Percentiles rank a stretch among this genome's conserved stretches.
phyloP scores from a whole-genome alignment of 2,797 vertebrate genomes.

The Chelmon rostratus region DNA sequence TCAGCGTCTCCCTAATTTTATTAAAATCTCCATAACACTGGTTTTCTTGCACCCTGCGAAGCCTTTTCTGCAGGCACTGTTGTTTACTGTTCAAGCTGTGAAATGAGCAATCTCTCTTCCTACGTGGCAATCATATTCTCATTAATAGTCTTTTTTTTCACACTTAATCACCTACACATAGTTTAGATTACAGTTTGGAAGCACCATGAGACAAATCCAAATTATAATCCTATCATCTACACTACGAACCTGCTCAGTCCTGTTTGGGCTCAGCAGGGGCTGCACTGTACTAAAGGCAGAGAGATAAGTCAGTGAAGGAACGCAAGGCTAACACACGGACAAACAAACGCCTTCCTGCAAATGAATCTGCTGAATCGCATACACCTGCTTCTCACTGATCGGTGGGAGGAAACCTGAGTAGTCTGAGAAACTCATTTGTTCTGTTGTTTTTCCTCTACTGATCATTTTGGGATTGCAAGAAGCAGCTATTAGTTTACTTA shows the following conservation, averaged over 20 bases:
- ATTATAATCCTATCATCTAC: neutral
- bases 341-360: neutral
- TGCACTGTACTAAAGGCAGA: neutral
- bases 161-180: neutral
- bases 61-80: neutral
- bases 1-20: neutral
- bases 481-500: neutral
- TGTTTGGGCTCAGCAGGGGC: neutral
- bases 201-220: neutral
- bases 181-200: neutral
- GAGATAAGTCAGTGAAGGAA: neutral
- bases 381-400: neutral
- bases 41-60: neutral
- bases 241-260: neutral
- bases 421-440: constrained; percentile 11
- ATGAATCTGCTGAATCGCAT: neutral
- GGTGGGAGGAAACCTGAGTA: neutral
- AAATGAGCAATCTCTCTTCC: neutral
- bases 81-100: constrained; percentile 1
- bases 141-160: neutral
- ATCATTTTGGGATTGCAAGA: neutral
- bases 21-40: neutral
- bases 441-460: neutral
- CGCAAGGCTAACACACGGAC: neutral
- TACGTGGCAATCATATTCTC: neutral